Evolutionary conservation across 2,797 vertebrate species (phyloP).

Genomic region (Rhynchotus rufescens): DNA sequence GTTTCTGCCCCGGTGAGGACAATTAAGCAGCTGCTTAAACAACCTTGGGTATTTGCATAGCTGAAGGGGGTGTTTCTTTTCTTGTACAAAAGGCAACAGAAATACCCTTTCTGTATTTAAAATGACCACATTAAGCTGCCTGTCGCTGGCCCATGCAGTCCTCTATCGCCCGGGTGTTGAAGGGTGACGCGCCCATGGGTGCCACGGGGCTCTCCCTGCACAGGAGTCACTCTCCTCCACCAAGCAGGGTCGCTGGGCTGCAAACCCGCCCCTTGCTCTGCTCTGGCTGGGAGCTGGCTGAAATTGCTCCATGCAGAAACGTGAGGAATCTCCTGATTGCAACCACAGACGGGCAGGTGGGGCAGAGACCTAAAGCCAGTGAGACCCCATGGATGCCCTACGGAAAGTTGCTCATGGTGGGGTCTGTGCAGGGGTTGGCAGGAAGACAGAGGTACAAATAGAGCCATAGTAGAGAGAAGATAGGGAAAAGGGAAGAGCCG

Average conservation of each 20-base stretch:
- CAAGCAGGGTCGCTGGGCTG: background rate
- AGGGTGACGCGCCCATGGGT: too few relatives aligned
- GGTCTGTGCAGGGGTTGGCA: background rate
- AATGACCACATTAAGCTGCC: accelerated
- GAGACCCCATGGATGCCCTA: accelerated
- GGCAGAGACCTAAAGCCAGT: background rate
- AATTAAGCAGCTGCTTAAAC: background rate
- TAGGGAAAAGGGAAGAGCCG: background rate
- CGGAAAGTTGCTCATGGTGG: accelerated
- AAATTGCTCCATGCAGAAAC: too few relatives aligned
- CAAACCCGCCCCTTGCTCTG: too few relatives aligned
- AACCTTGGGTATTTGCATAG: background rate
- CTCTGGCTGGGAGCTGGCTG: too few relatives aligned
- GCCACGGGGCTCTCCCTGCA: too few relatives aligned
- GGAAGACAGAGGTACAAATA: background rate
- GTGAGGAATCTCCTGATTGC: background rate
- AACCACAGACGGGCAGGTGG: too few relatives aligned
- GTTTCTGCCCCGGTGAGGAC: background rate
- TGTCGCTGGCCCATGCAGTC: background rate
- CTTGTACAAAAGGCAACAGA: background rate
- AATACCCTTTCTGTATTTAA: background rate
- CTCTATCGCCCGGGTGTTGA: background rate
- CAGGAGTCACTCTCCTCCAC: background rate
- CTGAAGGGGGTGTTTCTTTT: background rate
- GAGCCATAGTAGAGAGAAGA: background rate